Conservation (phyloP, 2,797 vertebrate genomes). For the Poecilia wingei region DNA sequence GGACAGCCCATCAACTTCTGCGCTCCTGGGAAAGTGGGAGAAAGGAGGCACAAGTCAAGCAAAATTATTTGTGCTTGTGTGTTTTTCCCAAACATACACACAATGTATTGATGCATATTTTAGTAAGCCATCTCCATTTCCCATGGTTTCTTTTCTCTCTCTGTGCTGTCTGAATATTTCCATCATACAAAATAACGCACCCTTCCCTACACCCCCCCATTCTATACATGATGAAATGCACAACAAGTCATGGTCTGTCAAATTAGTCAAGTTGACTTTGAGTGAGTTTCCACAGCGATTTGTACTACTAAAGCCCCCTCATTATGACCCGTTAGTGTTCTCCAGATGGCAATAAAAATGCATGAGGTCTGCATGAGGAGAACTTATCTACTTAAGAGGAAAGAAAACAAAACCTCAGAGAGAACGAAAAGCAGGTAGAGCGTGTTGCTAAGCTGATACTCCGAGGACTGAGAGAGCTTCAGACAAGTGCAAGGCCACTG, state of each 20-base stretch:
- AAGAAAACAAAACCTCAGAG: slow-evolving; percentile 76
- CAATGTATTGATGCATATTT: slow-evolving; percentile 31
- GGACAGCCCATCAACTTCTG: slow-evolving; percentile 84
- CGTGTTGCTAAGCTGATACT: slow-evolving; percentile 66
- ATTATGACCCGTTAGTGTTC: slow-evolving; percentile 81
- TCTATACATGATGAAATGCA: slow-evolving; percentile 12
- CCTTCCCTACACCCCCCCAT: not conserved
- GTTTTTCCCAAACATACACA: slow-evolving; percentile 57
- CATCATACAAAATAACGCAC: not conserved
- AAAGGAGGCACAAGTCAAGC: slow-evolving; percentile 44
- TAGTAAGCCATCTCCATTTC: not conserved
- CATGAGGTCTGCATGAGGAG: slow-evolving; percentile 75
- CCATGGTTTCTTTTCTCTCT: not conserved
- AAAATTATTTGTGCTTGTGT: slow-evolving; percentile 69
- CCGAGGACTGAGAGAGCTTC: slow-evolving; percentile 70
- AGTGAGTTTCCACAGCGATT: slow-evolving; percentile 60
- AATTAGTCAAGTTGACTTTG: slow-evolving; percentile 72
- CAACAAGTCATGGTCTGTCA: slow-evolving; percentile 57
- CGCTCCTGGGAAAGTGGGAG: slow-evolving; percentile 71
- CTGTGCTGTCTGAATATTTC: not conserved
- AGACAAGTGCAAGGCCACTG: slow-evolving; percentile 60
- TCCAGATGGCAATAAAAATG: slow-evolving; percentile 83
- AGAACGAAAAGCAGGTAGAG: slow-evolving; percentile 64
- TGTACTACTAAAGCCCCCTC: slow-evolving; percentile 66
- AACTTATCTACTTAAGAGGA: slow-evolving; percentile 72